Base-by-base conservation (phyloP, 1,140 invertebrate genomes). In the Hirudo medicinalis region DNA sequence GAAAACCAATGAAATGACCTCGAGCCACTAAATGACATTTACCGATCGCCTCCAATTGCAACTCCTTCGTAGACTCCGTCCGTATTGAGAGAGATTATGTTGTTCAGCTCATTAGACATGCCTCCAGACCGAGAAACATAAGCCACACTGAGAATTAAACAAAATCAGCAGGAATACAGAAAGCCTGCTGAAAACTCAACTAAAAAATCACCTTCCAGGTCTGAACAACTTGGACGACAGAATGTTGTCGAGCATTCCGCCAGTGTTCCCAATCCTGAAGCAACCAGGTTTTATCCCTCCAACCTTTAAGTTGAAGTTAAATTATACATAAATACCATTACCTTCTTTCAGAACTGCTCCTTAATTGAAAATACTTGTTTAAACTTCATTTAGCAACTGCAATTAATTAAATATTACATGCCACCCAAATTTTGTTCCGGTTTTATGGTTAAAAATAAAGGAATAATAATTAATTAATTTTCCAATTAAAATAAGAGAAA, bases 171-270 rank as follows among this genome's bases (percentile, higher is more conserved):
- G 11, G 9, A 25, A 63, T 63, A 11, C 6, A 32, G 17, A 63
- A 25, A 63, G 8, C 4, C 1, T 22, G 15, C 22, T 11, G 29
- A 43, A 67, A 40, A 69, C 54, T 36, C 19, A 36, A 19, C 54
- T 9, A 73, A 54, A n/a, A 1, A 54, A 70, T 20, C 76, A 86
- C 85, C 85, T 87, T 72, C 96, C 96, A 27, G 94, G 89, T 57
- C 96, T 83, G 82, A 98, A 99, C 0, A 99, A 84, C 83, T 96
- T 98, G 57, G 94, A 97, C 75, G 97, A 91, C 2, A 99, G 83
- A 77, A 99, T 97, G 79, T 99, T 99, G 79, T 99, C 96, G 86
- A 99, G 91, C 95, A 99, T 99, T 67, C 95, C 95, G 3, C 94
- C 96, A 17, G 96, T 99, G 83, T 99, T 99, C 54, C 97, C 96